phyloP scores from a whole-genome alignment of 2,888 invertebrate genomes.

The Mimachlamys varia region DNA sequence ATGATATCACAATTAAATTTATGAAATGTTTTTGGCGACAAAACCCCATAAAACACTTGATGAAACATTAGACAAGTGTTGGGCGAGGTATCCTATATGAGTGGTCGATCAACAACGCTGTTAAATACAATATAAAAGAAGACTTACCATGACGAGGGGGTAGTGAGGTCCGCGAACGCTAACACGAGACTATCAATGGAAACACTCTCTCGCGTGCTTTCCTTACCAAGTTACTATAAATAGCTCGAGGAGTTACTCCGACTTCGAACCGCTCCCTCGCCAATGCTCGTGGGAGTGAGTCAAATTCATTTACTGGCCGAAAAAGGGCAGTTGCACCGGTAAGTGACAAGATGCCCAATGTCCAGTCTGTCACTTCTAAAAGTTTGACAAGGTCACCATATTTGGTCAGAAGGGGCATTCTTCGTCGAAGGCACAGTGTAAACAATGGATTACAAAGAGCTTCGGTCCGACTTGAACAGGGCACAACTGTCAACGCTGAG shows the following conservation, averaged over 20 bases:
- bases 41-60: not conserved
- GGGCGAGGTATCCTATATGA: not conserved
- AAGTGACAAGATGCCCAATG: not conserved
- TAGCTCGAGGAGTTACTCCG: not conserved
- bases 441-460: not conserved
- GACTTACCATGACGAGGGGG: conserved; percentile 3
- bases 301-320: not conserved
- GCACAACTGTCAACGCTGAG: not conserved
- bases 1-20: not conserved
- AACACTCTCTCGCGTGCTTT: conserved; percentile 18
- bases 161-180: not conserved
- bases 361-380: not conserved
- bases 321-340: not conserved
- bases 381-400: conserved; percentile 16
- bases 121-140: not conserved
- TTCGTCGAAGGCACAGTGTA: not conserved
- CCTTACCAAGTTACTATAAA: conserved; percentile 26
- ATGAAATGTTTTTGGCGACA: not conserved
- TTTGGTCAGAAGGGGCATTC: conserved; percentile 3
- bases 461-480: not conserved
- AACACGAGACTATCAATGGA: conserved; percentile 20
- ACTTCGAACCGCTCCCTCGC: not conserved
- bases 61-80: not conserved
- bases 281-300: not conserved
- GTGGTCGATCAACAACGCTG: not conserved